Evolutionary conservation across 2,113 vertebrate species (phyloP).

Genomic region (Myotis davidii): DNA sequence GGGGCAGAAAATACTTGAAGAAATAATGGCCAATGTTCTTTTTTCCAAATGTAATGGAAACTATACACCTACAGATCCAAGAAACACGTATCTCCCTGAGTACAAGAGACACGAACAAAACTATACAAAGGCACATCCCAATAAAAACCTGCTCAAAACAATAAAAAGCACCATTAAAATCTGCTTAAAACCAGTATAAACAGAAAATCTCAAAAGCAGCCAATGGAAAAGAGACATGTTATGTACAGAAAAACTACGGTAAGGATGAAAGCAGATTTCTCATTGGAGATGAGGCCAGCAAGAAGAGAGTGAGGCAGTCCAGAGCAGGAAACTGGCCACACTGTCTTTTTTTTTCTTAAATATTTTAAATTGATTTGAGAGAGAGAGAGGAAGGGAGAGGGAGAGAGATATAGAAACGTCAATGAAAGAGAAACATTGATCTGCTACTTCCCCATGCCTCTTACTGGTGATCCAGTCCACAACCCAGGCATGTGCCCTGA

Average conservation of each 20-base stretch:
- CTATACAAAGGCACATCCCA: not conserved
- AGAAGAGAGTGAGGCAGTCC: not conserved
- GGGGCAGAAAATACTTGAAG: not conserved
- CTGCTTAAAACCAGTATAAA: not conserved
- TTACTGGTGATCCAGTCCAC: too few relatives aligned
- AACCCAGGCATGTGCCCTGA: too few relatives aligned
- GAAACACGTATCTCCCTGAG: not conserved
- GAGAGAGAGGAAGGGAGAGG: too few relatives aligned
- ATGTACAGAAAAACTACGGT: not conserved
- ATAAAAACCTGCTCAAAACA: not conserved
- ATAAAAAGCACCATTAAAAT: not conserved
- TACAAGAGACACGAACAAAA: not conserved
- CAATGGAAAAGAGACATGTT: not conserved
- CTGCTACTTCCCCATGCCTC: too few relatives aligned
- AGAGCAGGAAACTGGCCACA: fast-evolving
- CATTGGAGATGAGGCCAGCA: not conserved
- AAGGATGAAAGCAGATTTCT: not conserved
- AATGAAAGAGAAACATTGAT: too few relatives aligned
- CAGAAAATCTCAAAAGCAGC: not conserved
- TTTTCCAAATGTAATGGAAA: not conserved
- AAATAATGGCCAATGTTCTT: not conserved
- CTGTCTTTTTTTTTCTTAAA: too few relatives aligned
- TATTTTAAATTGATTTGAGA: too few relatives aligned
- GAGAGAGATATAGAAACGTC: too few relatives aligned
- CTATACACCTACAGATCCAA: not conserved